Percentiles rank a stretch among this genome's conserved stretches.
phyloP scores from a whole-genome alignment of 2,797 vertebrate species.

The Aratinga solstitialis region DNA sequence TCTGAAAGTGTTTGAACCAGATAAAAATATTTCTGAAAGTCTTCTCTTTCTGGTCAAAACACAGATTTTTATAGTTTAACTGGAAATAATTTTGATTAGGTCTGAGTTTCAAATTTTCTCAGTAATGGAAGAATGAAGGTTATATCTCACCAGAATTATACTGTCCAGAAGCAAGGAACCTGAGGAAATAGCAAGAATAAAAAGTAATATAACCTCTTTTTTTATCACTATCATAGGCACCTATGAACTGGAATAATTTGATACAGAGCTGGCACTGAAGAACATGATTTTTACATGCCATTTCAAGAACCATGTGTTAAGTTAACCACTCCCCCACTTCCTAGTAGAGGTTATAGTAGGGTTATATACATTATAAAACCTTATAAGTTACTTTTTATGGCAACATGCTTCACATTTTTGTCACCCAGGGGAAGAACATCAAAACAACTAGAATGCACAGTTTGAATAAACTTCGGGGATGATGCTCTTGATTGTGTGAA shows the following conservation, averaged over 20 bases:
- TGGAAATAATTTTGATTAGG: background rate
- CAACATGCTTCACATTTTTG: background rate
- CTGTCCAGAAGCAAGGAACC: background rate
- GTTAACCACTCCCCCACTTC: accelerated
- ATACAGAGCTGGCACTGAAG: background rate
- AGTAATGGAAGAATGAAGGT: background rate
- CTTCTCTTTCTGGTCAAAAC: background rate
- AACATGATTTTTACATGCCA: background rate
- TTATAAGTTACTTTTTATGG: background rate
- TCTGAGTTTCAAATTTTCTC: background rate
- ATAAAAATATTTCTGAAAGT: background rate
- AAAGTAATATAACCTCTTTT: background rate
- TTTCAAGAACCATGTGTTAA: background rate
- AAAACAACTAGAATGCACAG: background rate
- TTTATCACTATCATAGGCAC: background rate
- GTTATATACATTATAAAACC: background rate
- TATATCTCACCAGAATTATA: background rate
- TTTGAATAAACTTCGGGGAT: background rate
- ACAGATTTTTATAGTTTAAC: background rate
- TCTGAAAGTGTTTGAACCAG: background rate
- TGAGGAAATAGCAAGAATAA: background rate
- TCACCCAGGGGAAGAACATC: background rate
- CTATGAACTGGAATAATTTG: background rate
- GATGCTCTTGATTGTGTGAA: constrained; percentile 19
- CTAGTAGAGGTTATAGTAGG: background rate